These are phyloP conservation scores for Litoditis marina DNA, from an alignment of 2,888 invertebrate genomes.

Conservation along the genomic window DNA sequence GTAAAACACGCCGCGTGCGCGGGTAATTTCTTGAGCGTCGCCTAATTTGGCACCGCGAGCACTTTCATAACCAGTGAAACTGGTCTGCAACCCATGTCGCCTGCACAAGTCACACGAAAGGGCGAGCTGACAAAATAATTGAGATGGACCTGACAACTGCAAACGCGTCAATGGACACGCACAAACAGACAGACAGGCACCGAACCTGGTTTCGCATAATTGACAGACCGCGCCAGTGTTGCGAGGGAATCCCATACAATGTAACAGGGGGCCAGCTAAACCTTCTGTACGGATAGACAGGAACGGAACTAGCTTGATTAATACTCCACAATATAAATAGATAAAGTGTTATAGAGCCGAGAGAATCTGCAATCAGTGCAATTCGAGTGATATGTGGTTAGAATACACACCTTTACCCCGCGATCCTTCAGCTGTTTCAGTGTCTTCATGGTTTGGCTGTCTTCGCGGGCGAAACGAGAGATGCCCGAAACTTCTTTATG, in stretches of 20 bases:
- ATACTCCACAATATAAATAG: too few relatives aligned
- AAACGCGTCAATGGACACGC: conserved; percentile 18
- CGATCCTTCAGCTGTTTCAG: conserved; percentile 33
- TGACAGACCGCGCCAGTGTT: too few relatives aligned
- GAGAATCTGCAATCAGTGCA: too few relatives aligned
- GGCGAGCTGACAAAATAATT: conserved; percentile 12
- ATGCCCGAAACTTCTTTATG: conserved; percentile 41
- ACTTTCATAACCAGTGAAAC: too few relatives aligned
- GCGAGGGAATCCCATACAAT: too few relatives aligned
- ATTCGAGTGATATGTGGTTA: not conserved
- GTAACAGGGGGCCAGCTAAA: too few relatives aligned
- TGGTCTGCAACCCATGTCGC: too few relatives aligned
- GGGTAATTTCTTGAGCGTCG: not conserved
- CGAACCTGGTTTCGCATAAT: conserved; percentile 20
- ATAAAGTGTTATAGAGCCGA: too few relatives aligned
- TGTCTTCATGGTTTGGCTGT: conserved; percentile 35
- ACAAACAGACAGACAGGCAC: too few relatives aligned
- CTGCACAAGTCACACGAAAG: not conserved
- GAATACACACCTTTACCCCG: conserved; percentile 38
- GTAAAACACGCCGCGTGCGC: not conserved
- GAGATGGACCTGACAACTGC: conserved; percentile 18
- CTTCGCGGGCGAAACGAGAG: conserved; percentile 31
- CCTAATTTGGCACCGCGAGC: too few relatives aligned
- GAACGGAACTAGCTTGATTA: too few relatives aligned
- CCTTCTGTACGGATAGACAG: too few relatives aligned